Base-by-base conservation (phyloP, 2,113 vertebrate genomes). In the Phaethon lepturus region DNA sequence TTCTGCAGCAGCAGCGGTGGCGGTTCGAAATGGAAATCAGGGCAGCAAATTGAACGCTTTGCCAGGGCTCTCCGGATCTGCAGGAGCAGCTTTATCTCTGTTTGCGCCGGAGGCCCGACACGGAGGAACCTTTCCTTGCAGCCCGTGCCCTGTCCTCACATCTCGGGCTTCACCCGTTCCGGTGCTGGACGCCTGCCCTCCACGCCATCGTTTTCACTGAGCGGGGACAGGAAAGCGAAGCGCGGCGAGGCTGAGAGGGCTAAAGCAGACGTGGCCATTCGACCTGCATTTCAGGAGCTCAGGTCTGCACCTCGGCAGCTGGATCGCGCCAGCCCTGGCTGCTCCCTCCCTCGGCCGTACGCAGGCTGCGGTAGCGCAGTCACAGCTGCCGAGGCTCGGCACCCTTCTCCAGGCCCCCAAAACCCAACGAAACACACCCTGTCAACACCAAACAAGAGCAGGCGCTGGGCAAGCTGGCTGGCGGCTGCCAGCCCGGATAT, bases 171-270 rank as follows among this genome's bases (percentile, higher is more conserved):
- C 1, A 5, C 45, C 28, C 9, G 7, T 20, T 31, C 64, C 4
- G 11, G 24, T 3, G 15, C 58, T 5, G 49, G 69, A 10, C 1
- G 10, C 16, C 26, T 12, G 58, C 20, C 20, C 58, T n/a, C 80
- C 35, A 11, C 0, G 4, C 40, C 26, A 22, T 2, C 1, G 7
- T 35, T 17, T 72, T 69, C n/a, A 10, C 44, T 0, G 3, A 59
- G 52, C 6, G 2, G 40, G 24, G 55, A 45, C 1, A 4, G 42
- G 20, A 26, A 80, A 49, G 19, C 4, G 1, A 42, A 47, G 47
- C 33, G 10, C 3, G 2, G 55, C 7, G 1, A 44, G 25, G 53
- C 24, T 3, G 2, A 11, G 31, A 22, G 40, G 60, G 31, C 14
- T 12, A 58, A 28, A 24, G 25, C 38, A 60, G 38, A 52, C 2